phyloP scores from a whole-genome alignment of 2,113 vertebrate genomes.

The Chelonoidis abingdonii region DNA sequence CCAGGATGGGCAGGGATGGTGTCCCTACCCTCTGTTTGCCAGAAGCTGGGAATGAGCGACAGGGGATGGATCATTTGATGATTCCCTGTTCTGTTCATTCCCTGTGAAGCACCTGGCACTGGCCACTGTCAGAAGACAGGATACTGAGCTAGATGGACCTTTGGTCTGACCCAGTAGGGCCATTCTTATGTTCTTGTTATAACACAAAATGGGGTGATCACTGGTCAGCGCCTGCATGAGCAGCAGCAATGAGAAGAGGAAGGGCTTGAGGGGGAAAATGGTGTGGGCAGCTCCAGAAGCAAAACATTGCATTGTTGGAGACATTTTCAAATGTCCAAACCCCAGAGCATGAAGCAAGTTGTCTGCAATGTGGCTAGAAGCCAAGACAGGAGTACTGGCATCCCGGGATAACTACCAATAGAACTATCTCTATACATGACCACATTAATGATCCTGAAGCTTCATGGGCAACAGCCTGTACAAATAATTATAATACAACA shows the following conservation, averaged over 20 bases:
- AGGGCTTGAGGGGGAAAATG: neutral
- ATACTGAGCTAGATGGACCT: too few relatives aligned
- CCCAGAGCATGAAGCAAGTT: neutral
- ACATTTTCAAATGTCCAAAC: neutral
- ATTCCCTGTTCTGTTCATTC: too few relatives aligned
- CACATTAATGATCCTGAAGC: neutral
- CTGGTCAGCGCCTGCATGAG: neutral
- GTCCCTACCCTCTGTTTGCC: too few relatives aligned
- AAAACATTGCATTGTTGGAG: neutral
- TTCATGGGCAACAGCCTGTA: neutral
- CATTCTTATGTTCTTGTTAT: neutral
- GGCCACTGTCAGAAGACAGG: too few relatives aligned
- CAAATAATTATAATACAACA: neutral
- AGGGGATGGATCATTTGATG: too few relatives aligned
- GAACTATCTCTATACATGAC: neutral
- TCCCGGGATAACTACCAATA: neutral
- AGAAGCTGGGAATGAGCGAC: too few relatives aligned
- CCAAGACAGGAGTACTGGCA: neutral
- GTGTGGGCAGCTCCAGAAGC: neutral
- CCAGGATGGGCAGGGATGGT: too few relatives aligned
- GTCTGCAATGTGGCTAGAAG: accelerated
- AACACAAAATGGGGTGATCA: neutral
- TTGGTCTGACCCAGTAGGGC: too few relatives aligned
- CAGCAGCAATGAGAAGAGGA: neutral
- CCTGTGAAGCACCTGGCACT: too few relatives aligned